Evolutionary conservation across 1,140 invertebrate genomes (phyloP), one percentile per base, ranked within the genome.

Genomic region (Eumeta japonica): DNA sequence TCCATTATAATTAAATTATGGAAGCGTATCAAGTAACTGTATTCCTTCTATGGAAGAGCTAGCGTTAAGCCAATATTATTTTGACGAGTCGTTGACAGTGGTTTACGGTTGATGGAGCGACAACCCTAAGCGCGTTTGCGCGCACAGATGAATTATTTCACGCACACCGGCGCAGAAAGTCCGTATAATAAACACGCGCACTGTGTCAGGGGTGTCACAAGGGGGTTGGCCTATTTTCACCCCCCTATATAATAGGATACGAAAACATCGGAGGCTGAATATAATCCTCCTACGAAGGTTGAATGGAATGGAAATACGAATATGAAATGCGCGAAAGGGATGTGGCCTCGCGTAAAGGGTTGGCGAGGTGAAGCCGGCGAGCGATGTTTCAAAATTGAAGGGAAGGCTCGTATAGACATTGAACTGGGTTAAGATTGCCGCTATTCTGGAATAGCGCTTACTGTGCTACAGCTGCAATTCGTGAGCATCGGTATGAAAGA

Each of bases 151-250:
- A n/a, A n/a, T n/a, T n/a, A n/a, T n/a, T n/a, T n/a, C n/a, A 52
- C 39, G 14, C 48, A 59, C 50, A 61, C 52, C 49, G 29, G 32
- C 28, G 37, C 37, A 38, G 15, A 36, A 37, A 46, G 33, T 40
- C 36, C 14, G 36, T 39, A 43, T 42, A 34, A 42, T 50, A 58
- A 55, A 58, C 43, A 46, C 45, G 42, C 35, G 41, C 34, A 47
- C 43, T 19, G 32, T 27, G 34, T 41, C 10, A 28, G 27, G 43
- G 46, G 44, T 50, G 47, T 55, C 47, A 50, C 36, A 61, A 52
- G 66, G 68, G 61, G 75, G 75, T 75, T 68, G 71, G 64, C 62
- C 63, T 55, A 71, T 70, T 74, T 70, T 71, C 70, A 74, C 70
- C 63, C 66, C 46, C 64, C 58, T 63, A 70, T 70, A 74, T 74